Conservation (phyloP, 1,140 invertebrate species). For the Drosophila triauraria region DNA sequence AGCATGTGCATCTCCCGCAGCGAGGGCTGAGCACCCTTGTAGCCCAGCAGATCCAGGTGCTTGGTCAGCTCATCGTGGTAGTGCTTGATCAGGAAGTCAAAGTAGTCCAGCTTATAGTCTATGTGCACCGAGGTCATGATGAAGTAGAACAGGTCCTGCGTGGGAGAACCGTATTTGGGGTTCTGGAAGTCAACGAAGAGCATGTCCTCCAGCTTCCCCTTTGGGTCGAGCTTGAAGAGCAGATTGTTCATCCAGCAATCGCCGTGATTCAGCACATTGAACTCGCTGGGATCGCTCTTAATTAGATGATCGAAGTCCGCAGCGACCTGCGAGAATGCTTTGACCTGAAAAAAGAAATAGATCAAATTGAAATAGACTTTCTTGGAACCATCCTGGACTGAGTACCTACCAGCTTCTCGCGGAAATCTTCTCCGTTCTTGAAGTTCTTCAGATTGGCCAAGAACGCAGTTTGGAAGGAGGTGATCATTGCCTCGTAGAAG, state of each 20-base stretch:
- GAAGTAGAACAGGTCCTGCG: constrained; percentile 64
- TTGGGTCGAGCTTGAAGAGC: constrained; percentile 85
- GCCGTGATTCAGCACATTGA: constrained; percentile 88
- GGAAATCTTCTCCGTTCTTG: constrained; percentile 55
- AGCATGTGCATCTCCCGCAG: constrained; percentile 66
- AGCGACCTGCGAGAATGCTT: constrained; percentile 7
- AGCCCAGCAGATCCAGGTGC: constrained; percentile 63
- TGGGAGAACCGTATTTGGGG: constrained; percentile 60
- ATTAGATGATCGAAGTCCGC: constrained; percentile 17
- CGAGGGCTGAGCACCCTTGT: constrained; percentile 40
- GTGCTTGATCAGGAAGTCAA: constrained; percentile 69
- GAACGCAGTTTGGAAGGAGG: constrained; percentile 38
- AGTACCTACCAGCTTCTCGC: constrained; percentile 54
- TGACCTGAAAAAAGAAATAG: not conserved
- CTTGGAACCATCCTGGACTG: accelerated
- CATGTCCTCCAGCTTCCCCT: constrained; percentile 75
- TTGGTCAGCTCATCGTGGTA: constrained; percentile 69
- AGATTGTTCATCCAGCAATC: constrained; percentile 90
- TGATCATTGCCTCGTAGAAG: constrained; percentile 50
- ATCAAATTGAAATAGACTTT: not conserved
- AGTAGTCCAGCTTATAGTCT: constrained; percentile 66
- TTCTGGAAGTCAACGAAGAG: constrained; percentile 76
- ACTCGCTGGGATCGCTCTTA: constrained; percentile 83
- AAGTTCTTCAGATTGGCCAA: constrained; percentile 52
- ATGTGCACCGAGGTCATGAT: constrained; percentile 68